A percentile compares a stretch with the other conserved stretches of the same genome.
Conservation (phyloP, 2,113 vertebrate species). For the Fregata magnificens region DNA sequence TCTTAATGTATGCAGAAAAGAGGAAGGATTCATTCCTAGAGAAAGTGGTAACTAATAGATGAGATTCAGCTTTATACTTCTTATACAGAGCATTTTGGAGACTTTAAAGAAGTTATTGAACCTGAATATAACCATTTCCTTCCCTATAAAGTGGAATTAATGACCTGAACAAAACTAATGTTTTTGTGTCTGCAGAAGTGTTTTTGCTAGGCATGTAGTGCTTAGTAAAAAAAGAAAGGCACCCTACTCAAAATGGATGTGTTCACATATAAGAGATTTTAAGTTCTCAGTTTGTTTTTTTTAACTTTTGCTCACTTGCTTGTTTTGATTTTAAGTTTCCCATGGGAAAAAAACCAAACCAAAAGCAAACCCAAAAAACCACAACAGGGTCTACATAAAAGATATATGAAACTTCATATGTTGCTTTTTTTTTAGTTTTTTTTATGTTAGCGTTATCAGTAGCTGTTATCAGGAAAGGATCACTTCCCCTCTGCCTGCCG, state of each 20-base stretch:
- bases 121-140: neutral
- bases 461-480: neutral
- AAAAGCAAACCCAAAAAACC: neutral
- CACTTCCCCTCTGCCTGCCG: fast-evolving
- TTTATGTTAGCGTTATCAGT: neutral
- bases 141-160: neutral
- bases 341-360: no score
- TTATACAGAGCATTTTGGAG: neutral
- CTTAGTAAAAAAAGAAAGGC: neutral
- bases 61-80: neutral
- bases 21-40: neutral
- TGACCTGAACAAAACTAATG: neutral
- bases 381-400: neutral
- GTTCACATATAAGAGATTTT: neutral
- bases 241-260: neutral
- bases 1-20: neutral
- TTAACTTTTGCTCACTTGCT: neutral
- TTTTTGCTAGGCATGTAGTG: neutral
- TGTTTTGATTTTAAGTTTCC: neutral
- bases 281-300: neutral
- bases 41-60: neutral
- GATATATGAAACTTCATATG: neutral
- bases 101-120: neutral
- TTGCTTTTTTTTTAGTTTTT: neutral
- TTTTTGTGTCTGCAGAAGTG: neutral